Evolutionary conservation across 2,797 vertebrate genomes (phyloP).

Genomic region (Pygocentrus nattereri): DNA sequence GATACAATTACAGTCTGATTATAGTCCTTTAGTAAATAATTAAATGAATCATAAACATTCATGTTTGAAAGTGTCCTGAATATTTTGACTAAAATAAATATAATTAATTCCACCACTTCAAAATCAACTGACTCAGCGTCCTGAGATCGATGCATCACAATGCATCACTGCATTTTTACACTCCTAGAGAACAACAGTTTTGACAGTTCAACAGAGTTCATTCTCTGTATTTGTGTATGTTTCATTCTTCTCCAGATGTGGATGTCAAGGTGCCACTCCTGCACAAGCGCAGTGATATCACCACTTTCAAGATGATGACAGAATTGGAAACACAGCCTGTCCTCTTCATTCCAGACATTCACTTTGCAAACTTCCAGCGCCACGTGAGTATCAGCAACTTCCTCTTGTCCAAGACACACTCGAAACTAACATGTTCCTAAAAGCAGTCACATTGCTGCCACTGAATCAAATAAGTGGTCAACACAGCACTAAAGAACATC

Average conservation of each 20-base stretch:
- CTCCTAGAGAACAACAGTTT: too few relatives aligned
- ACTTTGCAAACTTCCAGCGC: conserved; percentile 93
- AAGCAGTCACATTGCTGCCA: background rate
- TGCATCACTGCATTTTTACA: background rate
- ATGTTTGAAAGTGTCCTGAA: too few relatives aligned
- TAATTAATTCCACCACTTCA: background rate
- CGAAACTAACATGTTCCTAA: background rate
- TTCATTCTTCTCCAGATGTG: conserved; percentile 73
- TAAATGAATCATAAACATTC: background rate
- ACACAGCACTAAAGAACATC: background rate
- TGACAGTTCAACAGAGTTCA: background rate
- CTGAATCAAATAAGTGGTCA: background rate
- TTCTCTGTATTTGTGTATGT: background rate
- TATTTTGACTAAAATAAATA: too few relatives aligned
- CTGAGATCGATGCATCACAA: background rate
- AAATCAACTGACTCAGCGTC: background rate
- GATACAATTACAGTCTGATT: too few relatives aligned
- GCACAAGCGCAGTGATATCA: conserved; percentile 93
- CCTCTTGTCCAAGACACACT: background rate
- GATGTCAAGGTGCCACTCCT: conserved; percentile 91
- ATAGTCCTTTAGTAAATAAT: background rate
- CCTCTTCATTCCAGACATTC: conserved; percentile 96
- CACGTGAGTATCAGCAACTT: conserved; percentile 84
- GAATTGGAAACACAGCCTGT: conserved; percentile 95
- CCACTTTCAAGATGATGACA: conserved; percentile 91